Percentiles rank a stretch among this genome's conserved stretches.
Conservation (phyloP, 1,140 invertebrate species). For the Aphelinus certus region DNA sequence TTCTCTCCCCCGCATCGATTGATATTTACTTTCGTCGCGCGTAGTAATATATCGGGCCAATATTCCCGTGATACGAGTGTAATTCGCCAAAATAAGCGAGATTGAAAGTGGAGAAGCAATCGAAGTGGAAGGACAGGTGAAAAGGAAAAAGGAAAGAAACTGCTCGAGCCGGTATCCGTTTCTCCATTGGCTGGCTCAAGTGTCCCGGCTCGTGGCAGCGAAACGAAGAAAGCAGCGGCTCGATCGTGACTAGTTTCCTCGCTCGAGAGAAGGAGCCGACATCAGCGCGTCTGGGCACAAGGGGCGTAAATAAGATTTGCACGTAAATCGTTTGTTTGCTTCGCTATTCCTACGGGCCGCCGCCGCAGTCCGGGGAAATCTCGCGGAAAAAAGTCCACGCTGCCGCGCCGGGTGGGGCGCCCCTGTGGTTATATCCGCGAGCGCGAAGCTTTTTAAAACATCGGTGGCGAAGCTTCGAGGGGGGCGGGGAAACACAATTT, state of each 20-base stretch:
- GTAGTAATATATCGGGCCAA: neutral
- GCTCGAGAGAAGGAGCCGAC: conserved; percentile 21
- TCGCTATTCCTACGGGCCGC: conserved; percentile 25
- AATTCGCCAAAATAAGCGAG: conserved; percentile 24
- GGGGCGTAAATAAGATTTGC: conserved; percentile 52
- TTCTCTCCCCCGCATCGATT: neutral
- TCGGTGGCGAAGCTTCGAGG: neutral
- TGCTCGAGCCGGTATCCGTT: conserved; percentile 6
- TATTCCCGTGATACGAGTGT: conserved; percentile 12
- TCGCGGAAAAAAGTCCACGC: conserved; percentile 21
- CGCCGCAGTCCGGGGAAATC: conserved; percentile 9
- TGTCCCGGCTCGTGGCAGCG: conserved; percentile 6
- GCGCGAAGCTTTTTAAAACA: neutral
- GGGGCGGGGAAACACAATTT: conserved; percentile 43
- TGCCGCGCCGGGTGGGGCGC: neutral
- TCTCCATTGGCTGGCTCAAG: conserved; percentile 25
- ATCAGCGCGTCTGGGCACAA: conserved; percentile 18
- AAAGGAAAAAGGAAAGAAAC: conserved; percentile 16
- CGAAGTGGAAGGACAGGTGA: neutral
- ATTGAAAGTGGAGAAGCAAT: conserved; percentile 18
- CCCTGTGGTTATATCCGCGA: neutral
- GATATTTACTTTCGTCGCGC: neutral
- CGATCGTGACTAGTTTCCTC: conserved; percentile 43
- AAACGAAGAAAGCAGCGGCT: conserved; percentile 33
- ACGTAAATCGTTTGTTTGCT: conserved; percentile 52